Evolutionary conservation across 2,888 invertebrate species (phyloP).

Genomic region (Perithous albicinctus): DNA sequence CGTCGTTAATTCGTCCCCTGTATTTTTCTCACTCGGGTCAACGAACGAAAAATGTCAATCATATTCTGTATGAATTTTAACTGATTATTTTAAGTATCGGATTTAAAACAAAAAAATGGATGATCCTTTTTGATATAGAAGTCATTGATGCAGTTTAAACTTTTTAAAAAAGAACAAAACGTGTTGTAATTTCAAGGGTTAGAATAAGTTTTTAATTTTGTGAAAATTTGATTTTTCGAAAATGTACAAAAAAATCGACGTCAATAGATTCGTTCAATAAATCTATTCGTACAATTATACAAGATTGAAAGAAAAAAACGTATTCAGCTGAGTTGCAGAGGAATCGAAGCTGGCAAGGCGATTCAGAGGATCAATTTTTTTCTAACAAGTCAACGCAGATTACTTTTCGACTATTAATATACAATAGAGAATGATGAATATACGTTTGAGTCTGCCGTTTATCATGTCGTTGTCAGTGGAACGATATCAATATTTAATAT

Average conservation of each 20-base stretch:
- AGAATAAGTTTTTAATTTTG: too few species aligned
- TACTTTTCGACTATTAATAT: neutral
- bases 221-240: too few species aligned
- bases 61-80: neutral
- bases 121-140: neutral
- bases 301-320: too few species aligned
- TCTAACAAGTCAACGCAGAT: neutral
- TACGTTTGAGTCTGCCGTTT: neutral
- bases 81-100: neutral
- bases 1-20: conserved; percentile 45
- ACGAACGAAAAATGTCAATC: conserved; percentile 15
- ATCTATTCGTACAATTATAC: too few species aligned
- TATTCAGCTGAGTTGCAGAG: too few species aligned
- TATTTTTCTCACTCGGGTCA: conserved; percentile 57
- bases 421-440: neutral
- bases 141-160: neutral
- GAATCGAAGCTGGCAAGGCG: too few species aligned
- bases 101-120: neutral
- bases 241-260: too few species aligned
- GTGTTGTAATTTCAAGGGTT: too few species aligned
- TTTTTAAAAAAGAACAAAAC: too few species aligned
- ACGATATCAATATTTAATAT: conserved; percentile 7
- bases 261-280: too few species aligned
- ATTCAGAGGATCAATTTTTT: neutral
- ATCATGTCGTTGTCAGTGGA: neutral